phyloP scores from a whole-genome alignment of 1,140 invertebrate species.

The Heliconius eleuchia region DNA sequence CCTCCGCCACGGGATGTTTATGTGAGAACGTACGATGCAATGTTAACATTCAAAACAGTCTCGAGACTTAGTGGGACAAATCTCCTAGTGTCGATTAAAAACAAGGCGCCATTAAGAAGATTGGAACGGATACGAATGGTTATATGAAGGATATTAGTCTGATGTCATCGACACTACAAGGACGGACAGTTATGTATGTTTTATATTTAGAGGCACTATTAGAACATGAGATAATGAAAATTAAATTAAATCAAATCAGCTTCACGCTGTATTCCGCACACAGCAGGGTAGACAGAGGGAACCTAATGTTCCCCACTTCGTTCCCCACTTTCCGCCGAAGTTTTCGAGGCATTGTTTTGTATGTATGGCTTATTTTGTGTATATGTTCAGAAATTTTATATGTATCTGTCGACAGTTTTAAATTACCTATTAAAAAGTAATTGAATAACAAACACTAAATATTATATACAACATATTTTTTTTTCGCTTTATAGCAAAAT shows the following conservation, averaged over 20 bases:
- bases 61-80: constrained; percentile 44
- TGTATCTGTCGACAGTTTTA: no score
- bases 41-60: constrained; percentile 62
- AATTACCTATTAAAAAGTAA: no score
- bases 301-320: no score
- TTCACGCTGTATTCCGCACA: no score
- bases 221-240: neutral
- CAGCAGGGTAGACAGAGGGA: no score
- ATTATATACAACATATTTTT: no score
- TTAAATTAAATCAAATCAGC: no score
- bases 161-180: neutral
- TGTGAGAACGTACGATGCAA: constrained; percentile 34
- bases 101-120: constrained; percentile 40
- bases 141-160: constrained; percentile 30
- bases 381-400: neutral
- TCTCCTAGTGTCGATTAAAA: constrained; percentile 39
- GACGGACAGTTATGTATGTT: neutral
- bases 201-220: neutral
- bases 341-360: no score
- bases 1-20: constrained; percentile 65
- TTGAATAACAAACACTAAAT: no score
- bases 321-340: no score
- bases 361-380: no score
- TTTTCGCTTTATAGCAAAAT: no score
- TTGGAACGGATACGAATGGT: constrained; percentile 30